Conservation (phyloP, 2,888 invertebrate genomes). For the Eupelmus urozonus region DNA sequence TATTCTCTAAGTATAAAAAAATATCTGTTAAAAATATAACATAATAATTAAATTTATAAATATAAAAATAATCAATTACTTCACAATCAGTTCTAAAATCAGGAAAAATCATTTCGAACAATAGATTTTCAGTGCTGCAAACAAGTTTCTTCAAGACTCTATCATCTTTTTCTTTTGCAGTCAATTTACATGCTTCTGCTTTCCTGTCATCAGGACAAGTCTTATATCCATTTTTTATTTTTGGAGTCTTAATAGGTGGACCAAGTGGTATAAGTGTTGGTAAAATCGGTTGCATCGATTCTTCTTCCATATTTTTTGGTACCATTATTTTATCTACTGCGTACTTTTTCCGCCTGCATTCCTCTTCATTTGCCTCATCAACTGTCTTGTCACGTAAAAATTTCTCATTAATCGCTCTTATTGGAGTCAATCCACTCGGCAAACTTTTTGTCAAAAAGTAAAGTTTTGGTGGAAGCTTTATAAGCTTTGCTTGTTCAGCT, state of each 20-base stretch:
- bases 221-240: slow-evolving; percentile 53
- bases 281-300: slow-evolving; percentile 62
- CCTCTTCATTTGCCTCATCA: slow-evolving; percentile 60
- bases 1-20: too few relatives aligned
- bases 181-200: slow-evolving; percentile 63
- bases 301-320: slow-evolving; percentile 59
- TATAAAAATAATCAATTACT: slow-evolving; percentile 4
- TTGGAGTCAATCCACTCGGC: slow-evolving; percentile 69
- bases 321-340: slow-evolving; percentile 34
- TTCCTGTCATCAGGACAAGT: slow-evolving; percentile 64
- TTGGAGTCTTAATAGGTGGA: slow-evolving; percentile 70
- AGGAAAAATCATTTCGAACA: slow-evolving; percentile 70
- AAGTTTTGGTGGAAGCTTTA: slow-evolving; percentile 70
- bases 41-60: too few relatives aligned
- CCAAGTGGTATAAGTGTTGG: slow-evolving; percentile 71
- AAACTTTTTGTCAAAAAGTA: slow-evolving; percentile 70
- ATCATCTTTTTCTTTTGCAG: slow-evolving; percentile 61
- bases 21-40: background rate
- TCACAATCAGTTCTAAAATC: slow-evolving; percentile 38
- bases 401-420: slow-evolving; percentile 72
- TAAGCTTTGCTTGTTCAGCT: slow-evolving; percentile 65
- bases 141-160: slow-evolving; percentile 63
- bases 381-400: slow-evolving; percentile 65
- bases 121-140: slow-evolving; percentile 68
- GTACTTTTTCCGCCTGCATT: slow-evolving; percentile 47